Evolutionary conservation across 2,888 invertebrate species (phyloP).

Genomic region (Agrilus biguttatus): DNA sequence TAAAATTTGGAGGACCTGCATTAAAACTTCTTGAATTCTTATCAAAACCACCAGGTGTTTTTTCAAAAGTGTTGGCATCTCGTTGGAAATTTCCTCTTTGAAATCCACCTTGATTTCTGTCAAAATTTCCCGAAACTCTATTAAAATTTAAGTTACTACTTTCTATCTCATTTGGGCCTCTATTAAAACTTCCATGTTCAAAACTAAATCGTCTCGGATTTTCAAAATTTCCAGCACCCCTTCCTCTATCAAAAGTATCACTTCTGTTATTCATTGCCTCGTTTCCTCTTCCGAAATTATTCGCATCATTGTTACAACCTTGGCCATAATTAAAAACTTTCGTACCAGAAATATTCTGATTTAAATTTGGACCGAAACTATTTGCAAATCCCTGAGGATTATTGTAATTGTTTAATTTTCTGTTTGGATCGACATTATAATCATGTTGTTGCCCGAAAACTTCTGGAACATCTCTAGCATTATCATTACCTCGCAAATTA

Average conservation of each 20-base stretch:
- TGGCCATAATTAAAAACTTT: too few relatives aligned
- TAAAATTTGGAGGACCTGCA: slow-evolving; percentile 6
- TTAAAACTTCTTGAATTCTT: slow-evolving; percentile 2
- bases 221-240: too few relatives aligned
- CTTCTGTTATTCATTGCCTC: slow-evolving; percentile 1
- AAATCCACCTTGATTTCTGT: slow-evolving; percentile 1
- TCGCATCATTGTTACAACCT: not conserved
- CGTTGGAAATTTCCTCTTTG: slow-evolving; percentile 5
- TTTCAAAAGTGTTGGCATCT: slow-evolving; percentile 4
- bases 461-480: too few relatives aligned
- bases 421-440: too few relatives aligned
- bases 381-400: too few relatives aligned
- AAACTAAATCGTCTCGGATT: not conserved
- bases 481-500: too few relatives aligned
- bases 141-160: slow-evolving; percentile 3
- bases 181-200: slow-evolving; percentile 2
- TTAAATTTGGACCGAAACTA: too few relatives aligned
- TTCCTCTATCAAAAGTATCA: slow-evolving; percentile 4
- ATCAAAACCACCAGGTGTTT: slow-evolving; percentile 2
- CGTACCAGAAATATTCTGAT: too few relatives aligned
- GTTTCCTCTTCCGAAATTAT: slow-evolving; percentile 5
- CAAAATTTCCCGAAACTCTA: slow-evolving; percentile 5
- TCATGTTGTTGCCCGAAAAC: too few relatives aligned
- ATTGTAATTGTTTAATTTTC: too few relatives aligned
- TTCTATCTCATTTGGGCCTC: slow-evolving; percentile 4